Evolutionary conservation across 2,888 invertebrate species (phyloP).

Genomic region (Microplitis manilae): DNA sequence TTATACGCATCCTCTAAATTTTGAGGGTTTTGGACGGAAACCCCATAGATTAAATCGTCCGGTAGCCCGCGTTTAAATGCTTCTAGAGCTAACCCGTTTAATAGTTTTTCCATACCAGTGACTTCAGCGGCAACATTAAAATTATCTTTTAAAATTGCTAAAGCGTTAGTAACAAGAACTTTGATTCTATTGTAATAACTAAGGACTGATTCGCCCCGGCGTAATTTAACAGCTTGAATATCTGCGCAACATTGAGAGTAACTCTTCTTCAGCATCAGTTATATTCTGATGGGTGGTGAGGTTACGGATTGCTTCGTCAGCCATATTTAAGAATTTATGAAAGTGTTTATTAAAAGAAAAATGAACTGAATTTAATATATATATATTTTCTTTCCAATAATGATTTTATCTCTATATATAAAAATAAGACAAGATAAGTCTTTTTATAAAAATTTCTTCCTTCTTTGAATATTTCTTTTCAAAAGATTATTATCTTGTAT

Average conservation of each 20-base stretch:
- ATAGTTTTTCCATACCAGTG: slow-evolving; percentile 18
- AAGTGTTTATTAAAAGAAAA: too few relatives aligned
- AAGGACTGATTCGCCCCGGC: slow-evolving; percentile 28
- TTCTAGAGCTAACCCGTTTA: slow-evolving; percentile 36
- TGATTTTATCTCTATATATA: too few relatives aligned
- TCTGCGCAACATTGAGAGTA: slow-evolving; percentile 36
- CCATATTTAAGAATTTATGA: not conserved
- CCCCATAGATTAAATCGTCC: slow-evolving; percentile 36
- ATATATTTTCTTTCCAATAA: too few relatives aligned
- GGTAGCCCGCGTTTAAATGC: slow-evolving; percentile 34
- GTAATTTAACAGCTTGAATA: slow-evolving; percentile 32
- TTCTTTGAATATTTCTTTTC: too few relatives aligned
- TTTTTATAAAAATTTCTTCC: too few relatives aligned
- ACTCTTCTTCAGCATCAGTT: slow-evolving; percentile 21
- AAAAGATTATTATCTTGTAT: too few relatives aligned
- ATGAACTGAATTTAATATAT: too few relatives aligned
- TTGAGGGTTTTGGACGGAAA: slow-evolving; percentile 26
- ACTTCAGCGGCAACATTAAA: not conserved
- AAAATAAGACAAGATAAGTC: too few relatives aligned
- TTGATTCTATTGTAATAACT: slow-evolving; percentile 28
- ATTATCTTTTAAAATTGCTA: not conserved
- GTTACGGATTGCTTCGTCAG: not conserved
- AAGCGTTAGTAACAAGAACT: not conserved
- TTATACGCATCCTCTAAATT: not conserved
- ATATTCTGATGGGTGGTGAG: slow-evolving; percentile 33